A percentile compares a stretch with the other conserved stretches of the same genome.
phyloP scores from a whole-genome alignment of 1,140 invertebrate genomes.

The Rhagoletis zephyria region DNA sequence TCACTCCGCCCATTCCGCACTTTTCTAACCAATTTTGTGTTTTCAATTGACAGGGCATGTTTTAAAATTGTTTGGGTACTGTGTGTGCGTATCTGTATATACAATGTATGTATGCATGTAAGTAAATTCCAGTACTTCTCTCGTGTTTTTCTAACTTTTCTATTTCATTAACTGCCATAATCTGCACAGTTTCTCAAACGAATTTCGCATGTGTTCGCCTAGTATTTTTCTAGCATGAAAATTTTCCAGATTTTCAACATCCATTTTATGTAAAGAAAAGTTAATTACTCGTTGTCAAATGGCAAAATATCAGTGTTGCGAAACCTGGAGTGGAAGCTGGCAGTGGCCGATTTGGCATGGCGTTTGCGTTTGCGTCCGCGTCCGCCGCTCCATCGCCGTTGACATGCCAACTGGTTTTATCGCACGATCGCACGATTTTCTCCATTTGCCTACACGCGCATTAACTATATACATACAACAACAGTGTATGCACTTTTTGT shows the following conservation, averaged over 20 bases:
- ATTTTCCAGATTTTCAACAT: not conserved
- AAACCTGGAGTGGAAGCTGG: not conserved
- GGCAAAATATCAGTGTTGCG: not conserved
- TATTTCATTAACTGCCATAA: no score
- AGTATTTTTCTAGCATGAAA: no score
- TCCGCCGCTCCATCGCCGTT: conserved; percentile 1
- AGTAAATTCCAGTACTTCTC: no score
- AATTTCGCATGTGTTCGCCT: no score
- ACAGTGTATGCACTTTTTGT: not conserved
- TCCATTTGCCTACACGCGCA: conserved; percentile 42
- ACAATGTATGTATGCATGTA: no score
- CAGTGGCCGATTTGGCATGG: not conserved
- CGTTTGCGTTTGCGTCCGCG: not conserved
- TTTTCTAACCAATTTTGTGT: not conserved
- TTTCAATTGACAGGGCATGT: no score
- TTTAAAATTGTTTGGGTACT: no score
- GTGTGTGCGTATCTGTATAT: no score
- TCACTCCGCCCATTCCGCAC: not conserved
- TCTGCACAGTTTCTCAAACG: no score
- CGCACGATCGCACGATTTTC: conserved; percentile 51
- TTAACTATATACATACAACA: not conserved
- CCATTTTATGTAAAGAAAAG: not conserved
- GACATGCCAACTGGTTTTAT: conserved; percentile 35
- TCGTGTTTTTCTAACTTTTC: no score
- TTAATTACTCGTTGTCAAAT: no score